Evolutionary conservation across 1,140 invertebrate species (phyloP), one percentile per base, ranked within the genome.

Genomic region (Stegodyphus mimosarum): DNA sequence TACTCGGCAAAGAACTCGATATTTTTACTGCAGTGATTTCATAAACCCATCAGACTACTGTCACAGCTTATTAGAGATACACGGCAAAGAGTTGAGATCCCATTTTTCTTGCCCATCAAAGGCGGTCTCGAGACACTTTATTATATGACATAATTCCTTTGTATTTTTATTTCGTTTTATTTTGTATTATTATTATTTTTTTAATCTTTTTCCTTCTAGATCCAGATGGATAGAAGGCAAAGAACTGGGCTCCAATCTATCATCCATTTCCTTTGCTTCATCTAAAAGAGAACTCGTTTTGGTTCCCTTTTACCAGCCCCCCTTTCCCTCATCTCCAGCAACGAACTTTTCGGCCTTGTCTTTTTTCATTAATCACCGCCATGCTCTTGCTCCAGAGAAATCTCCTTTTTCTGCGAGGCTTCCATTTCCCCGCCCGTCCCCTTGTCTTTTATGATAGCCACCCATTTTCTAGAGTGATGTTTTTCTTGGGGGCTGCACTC

Each of bases 291-390:
- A 76, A 64, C 74, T 76, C 55, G 55, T 60, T 60, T 60, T 9
- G 55, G 55, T 60, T 60, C 15, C 15, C 55, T 60, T 60, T 60
- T 60, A 60, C 15, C 15, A 15, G 1, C 55, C 55, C 17, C 6
- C 17, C 11, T 63, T 64, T 51, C n/a, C 60, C 48, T 15, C 33
- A 48, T 76, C 48, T 52, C 7, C 55, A 33, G 15, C 33, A 33
- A 33, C 13, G 7, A 76, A 76, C 74, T 76, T 76, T 64, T 64
- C 53, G 74, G 74, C 74, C 74, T 76, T 76, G 74, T 76, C 74
- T 76, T 76, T 76, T 76, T 76, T 76, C 74, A 76, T 76, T 76
- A 76, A 76, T 76, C 74, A 76, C 74, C 55, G 17, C 33, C 33
- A 33, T 33, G 33, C 33, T 33, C 7, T 11, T 9, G 74, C 55